Evolutionary conservation across 1,140 invertebrate species (phyloP).

Genomic region (Ganaspis sp.): DNA sequence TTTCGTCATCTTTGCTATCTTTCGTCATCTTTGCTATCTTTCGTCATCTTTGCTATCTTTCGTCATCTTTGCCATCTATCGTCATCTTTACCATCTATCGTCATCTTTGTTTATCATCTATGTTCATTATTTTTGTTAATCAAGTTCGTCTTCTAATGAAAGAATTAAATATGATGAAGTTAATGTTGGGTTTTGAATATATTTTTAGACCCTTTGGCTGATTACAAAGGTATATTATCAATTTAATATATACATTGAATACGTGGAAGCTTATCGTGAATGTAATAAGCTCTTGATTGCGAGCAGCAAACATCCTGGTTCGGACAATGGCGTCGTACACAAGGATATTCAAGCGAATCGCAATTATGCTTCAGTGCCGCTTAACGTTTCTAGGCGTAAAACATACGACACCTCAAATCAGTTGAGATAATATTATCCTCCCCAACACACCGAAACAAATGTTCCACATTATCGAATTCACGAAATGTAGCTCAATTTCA

Average conservation of each 20-base stretch:
- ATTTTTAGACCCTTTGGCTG: not conserved
- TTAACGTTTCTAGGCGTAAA: slow-evolving; percentile 51
- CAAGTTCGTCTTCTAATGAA: too few relatives aligned
- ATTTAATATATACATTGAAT: slow-evolving; percentile 57
- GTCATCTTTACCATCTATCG: too few relatives aligned
- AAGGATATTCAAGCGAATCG: slow-evolving; percentile 50
- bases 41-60: too few relatives aligned
- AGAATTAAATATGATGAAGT: too few relatives aligned
- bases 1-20: too few relatives aligned
- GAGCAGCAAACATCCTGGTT: slow-evolving; percentile 53
- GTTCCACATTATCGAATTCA: too few relatives aligned
- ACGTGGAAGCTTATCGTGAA: slow-evolving; percentile 54
- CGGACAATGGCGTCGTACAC: slow-evolving; percentile 53
- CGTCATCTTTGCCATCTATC: too few relatives aligned
- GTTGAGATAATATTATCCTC: slow-evolving; percentile 19
- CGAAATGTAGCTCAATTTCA: too few relatives aligned
- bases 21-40: too few relatives aligned
- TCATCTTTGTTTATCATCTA: too few relatives aligned
- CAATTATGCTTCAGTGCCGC: slow-evolving; percentile 57
- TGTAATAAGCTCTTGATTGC: slow-evolving; percentile 58
- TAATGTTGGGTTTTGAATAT: too few relatives aligned
- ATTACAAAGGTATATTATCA: slow-evolving; percentile 47
- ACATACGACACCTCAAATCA: slow-evolving; percentile 54
- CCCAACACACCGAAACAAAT: not conserved
- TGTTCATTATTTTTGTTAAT: too few relatives aligned